Conservation (phyloP, 2,113 vertebrate genomes). For the Boulengeromyrus knoepffleri region DNA sequence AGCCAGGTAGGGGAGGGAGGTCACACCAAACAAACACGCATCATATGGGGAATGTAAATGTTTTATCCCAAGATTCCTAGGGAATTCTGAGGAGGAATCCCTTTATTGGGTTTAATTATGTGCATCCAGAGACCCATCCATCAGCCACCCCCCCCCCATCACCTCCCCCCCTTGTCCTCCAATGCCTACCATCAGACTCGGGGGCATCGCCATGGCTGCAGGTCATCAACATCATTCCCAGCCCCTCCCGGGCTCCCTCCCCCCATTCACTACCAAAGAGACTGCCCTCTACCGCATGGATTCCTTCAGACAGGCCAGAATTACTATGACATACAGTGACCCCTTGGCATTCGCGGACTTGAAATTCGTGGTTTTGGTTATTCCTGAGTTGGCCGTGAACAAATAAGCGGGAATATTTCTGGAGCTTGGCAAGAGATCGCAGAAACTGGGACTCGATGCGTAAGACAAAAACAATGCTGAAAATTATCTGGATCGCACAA, state of each 20-base stretch:
- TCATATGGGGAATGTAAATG: constrained; percentile 1
- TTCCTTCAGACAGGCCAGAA: background rate
- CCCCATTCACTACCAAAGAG: background rate
- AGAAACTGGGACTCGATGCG: too few relatives aligned
- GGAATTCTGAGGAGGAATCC: constrained; percentile 33
- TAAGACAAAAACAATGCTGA: background rate
- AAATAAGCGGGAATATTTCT: too few relatives aligned
- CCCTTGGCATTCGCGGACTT: too few relatives aligned
- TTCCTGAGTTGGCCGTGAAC: too few relatives aligned
- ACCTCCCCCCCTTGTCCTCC: background rate
- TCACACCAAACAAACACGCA: background rate
- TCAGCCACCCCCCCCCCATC: constrained; percentile 25
- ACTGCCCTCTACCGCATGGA: background rate
- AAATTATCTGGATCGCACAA: background rate
- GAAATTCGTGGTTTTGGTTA: too few relatives aligned
- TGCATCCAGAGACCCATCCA: constrained; percentile 32
- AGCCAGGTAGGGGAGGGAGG: background rate
- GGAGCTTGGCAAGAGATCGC: too few relatives aligned
- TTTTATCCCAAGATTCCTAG: constrained; percentile 25
- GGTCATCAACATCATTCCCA: background rate
- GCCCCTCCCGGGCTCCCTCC: background rate
- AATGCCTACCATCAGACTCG: background rate
- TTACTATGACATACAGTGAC: too few relatives aligned
- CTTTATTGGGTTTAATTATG: constrained; percentile 39
- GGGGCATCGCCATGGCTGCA: background rate